phyloP scores from a whole-genome alignment of 1,140 invertebrate genomes.

The Subanguina moxae region DNA sequence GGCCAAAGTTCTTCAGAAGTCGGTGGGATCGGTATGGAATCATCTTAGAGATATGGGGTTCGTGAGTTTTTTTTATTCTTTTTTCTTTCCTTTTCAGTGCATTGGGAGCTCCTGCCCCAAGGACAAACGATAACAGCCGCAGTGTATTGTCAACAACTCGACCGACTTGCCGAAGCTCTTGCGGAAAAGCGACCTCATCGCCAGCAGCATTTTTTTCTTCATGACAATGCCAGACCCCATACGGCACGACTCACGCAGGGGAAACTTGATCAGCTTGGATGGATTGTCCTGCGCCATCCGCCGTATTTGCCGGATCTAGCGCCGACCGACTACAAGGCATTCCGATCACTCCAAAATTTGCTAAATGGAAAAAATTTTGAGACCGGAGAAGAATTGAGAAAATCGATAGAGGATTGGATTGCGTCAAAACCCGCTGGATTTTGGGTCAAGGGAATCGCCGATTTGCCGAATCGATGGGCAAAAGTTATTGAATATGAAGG shows the following conservation, averaged over 20 bases:
- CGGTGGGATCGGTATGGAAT: no score
- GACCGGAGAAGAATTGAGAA: neutral
- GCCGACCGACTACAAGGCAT: conserved; percentile 61
- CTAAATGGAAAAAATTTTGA: neutral
- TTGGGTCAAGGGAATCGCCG: neutral
- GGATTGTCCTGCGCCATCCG: conserved; percentile 13
- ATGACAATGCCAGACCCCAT: conserved; percentile 16
- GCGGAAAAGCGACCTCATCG: neutral
- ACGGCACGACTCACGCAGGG: neutral
- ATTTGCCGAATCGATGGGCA: neutral
- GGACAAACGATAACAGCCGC: no score
- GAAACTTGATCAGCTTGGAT: conserved; percentile 13
- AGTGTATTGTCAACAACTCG: neutral
- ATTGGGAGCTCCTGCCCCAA: no score
- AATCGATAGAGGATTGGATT: neutral
- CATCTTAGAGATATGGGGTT: no score
- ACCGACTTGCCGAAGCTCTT: neutral
- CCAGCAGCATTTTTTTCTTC: neutral
- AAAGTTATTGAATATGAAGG: neutral
- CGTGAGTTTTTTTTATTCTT: no score
- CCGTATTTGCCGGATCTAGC: conserved; percentile 59
- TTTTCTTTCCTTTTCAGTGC: no score
- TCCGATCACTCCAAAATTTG: conserved; percentile 24
- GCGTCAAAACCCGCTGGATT: neutral
- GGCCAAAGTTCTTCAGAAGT: no score